Percentiles rank a stretch among this genome's conserved stretches.
Conservation (phyloP, 2,888 invertebrate genomes). For the Arge pagana region DNA sequence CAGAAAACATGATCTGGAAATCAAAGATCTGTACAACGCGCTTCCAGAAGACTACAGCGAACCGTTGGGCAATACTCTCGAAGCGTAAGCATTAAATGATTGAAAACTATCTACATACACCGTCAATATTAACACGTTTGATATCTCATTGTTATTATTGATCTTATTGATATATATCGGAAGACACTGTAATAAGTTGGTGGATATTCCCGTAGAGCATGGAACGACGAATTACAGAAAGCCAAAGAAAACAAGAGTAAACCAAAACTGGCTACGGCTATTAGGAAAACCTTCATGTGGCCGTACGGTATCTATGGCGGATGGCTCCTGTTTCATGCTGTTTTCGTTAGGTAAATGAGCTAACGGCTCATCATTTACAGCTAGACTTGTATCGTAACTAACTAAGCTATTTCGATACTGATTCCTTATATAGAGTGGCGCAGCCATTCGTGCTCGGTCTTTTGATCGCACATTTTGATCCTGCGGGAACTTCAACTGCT, state of each 20-base stretch:
- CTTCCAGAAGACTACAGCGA: conserved; percentile 68
- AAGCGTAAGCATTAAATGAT: conserved; percentile 56
- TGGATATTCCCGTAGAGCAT: conserved; percentile 59
- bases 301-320: conserved; percentile 67
- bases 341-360: conserved; percentile 63
- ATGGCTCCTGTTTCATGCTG: conserved; percentile 63
- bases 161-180: too few species aligned
- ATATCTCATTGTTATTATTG: too few species aligned
- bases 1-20: conserved; percentile 65
- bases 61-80: conserved; percentile 68
- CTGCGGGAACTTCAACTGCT: conserved; percentile 58
- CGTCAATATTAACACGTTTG: conserved; percentile 3
- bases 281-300: conserved; percentile 66
- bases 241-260: conserved; percentile 60
- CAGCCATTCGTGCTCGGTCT: conserved; percentile 67
- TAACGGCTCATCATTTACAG: conserved; percentile 8
- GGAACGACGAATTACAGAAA: conserved; percentile 64
- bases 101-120: too few species aligned
- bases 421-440: conserved; percentile 60
- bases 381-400: neutral
- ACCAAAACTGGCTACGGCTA: conserved; percentile 66
- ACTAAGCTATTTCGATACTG: conserved; percentile 1
- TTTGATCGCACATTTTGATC: conserved; percentile 69
- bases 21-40: conserved; percentile 70
- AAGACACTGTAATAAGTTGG: neutral